Conservation (phyloP, 2,888 invertebrate genomes). For the Calephelis perditalis region DNA sequence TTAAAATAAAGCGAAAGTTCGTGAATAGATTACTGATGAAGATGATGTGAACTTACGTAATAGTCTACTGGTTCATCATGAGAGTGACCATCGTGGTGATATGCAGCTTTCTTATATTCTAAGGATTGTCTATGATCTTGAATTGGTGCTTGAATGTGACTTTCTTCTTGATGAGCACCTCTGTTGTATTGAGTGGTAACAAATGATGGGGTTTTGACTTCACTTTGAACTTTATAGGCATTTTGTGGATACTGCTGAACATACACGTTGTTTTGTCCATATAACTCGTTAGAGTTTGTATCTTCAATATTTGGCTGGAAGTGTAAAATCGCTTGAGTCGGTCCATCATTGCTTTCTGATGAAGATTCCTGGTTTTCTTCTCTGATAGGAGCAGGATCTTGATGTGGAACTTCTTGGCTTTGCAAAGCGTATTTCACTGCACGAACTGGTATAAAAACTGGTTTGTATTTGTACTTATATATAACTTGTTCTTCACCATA, state of each 20-base stretch:
- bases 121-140: slow-evolving; percentile 23
- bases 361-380: slow-evolving; percentile 36
- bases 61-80: slow-evolving; percentile 66
- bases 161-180: slow-evolving; percentile 4
- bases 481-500: slow-evolving; percentile 46
- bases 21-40: slow-evolving; percentile 13
- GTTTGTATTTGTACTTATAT: slow-evolving; percentile 37
- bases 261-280: background rate
- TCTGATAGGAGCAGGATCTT: slow-evolving; percentile 1
- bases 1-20: slow-evolving; percentile 17
- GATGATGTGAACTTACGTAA: slow-evolving; percentile 55
- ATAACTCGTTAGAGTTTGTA: slow-evolving; percentile 16
- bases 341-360: slow-evolving; percentile 37
- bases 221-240: background rate
- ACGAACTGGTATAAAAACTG: slow-evolving; percentile 31
- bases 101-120: slow-evolving; percentile 30
- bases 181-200: background rate
- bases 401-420: slow-evolving; percentile 40
- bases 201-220: background rate
- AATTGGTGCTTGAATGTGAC: slow-evolving; percentile 20
- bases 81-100: slow-evolving; percentile 41
- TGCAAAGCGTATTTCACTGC: slow-evolving; percentile 35
- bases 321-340: background rate
- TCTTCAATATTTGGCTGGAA: slow-evolving; percentile 31
- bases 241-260: background rate